Base-by-base conservation (phyloP, 92 coral and sea anemone species). In the Desmophyllum pertusum region DNA sequence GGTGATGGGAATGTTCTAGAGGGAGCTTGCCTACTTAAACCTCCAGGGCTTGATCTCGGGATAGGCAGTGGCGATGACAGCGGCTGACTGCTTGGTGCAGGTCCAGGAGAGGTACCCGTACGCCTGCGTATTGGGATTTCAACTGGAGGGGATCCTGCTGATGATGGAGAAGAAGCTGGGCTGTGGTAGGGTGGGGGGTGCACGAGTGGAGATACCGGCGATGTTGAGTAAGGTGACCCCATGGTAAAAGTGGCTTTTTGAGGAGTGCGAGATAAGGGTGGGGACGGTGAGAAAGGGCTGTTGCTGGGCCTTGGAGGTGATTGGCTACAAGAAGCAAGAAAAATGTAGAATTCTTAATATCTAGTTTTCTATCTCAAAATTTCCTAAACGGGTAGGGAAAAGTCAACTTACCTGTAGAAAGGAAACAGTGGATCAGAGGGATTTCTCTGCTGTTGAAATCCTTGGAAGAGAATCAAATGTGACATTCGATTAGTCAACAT, bases 221-320 rank as follows among this genome's bases (percentile, higher is more conserved):
- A 71, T 53, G 71, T 59, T 3, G 86, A 85, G 62, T 90, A 90
- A 18, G 96, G 96, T 62, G 92, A 90, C 38, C 98, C 98, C 35
- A 96, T 90, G 27, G 86, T 89, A 78, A 96, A 96, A 18, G 96
- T 96, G 48, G 98, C 98, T 38, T 95, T 86, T 19, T 84, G 85
- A 17, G 93, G 98, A 39, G 91, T 74, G 27, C 85, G 87, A 30
- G 93, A 83, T 36, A 87, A 57, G n/a, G 86, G 89, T 76, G 81
- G 89, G 37, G 90, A 91, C 10, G 93, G 95, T 17, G 98, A 84
- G 51, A 46, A 69, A 19, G 83, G 84, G 63, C 75, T 62, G 59
- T 61, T 89, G 81, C 62, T 59, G 88, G 50, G 77, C 83, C 94
- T 73, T 11, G 92, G 86, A 71, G 94, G 96, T 38, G 97, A 93